These are phyloP conservation scores for Oryzias celebensis DNA, from an alignment of 2,113 vertebrate genomes.

Conservation along the genomic window DNA sequence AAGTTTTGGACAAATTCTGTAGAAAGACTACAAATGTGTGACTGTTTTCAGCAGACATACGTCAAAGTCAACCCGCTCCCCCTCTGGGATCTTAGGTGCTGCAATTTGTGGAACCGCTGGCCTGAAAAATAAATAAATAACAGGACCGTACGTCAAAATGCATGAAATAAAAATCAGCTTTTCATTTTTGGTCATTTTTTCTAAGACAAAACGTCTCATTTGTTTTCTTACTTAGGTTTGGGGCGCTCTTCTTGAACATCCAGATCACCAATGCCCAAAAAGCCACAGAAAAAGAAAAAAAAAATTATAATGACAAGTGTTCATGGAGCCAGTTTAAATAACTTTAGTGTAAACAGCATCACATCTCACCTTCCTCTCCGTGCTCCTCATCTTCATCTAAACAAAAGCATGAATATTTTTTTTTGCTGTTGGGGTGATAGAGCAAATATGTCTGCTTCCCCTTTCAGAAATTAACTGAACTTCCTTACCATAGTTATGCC, in stretches of 20 bases:
- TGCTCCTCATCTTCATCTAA: conserved; percentile 66
- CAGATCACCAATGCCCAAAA: neutral
- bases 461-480: neutral
- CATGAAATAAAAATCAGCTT: neutral
- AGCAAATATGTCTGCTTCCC: neutral
- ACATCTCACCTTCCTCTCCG: conserved; percentile 65
- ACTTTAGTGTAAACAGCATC: neutral
- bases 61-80: conserved; percentile 80
- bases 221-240: conserved; percentile 71
- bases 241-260: conserved; percentile 70
- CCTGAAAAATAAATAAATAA: conserved; percentile 29
- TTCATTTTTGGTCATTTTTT: neutral
- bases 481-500: conserved; percentile 57
- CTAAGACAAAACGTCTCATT: neutral
- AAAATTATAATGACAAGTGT: neutral
- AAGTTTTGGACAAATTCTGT: neutral
- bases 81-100: conserved; percentile 79
- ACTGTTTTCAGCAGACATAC: conserved; percentile 50
- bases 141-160: neutral
- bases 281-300: neutral
- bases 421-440: conserved; percentile 4
- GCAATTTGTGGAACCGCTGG: conserved; percentile 66
- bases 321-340: too few species aligned
- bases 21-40: neutral
- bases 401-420: conserved; percentile 8